Evolutionary conservation across 2,888 invertebrate species (phyloP).

Genomic region (Gryllus longicercus): DNA sequence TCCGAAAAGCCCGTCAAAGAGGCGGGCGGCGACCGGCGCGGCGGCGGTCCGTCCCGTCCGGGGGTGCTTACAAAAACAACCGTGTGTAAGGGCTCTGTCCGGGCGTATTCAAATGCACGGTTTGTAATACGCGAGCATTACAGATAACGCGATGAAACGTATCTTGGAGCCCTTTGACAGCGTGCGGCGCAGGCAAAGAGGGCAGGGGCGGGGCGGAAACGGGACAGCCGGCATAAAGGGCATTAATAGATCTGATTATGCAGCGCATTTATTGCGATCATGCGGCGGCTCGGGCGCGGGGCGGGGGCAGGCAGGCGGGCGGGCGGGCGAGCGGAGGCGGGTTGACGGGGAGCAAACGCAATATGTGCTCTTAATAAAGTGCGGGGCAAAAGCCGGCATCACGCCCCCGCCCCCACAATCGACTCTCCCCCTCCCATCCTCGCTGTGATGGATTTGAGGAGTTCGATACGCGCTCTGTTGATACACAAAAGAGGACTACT

Average conservation of each 20-base stretch:
- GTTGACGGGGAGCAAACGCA: not conserved
- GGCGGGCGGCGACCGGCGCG: not conserved
- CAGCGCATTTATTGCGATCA: not conserved
- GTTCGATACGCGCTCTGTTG: no score
- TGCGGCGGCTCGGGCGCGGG: not conserved
- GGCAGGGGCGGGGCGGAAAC: not conserved
- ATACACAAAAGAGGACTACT: no score
- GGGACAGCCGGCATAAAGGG: not conserved
- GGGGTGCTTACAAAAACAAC: not conserved
- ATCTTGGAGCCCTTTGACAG: slow-evolving; percentile 2
- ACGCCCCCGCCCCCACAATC: not conserved
- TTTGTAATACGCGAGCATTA: slow-evolving; percentile 5
- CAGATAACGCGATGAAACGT: slow-evolving; percentile 10
- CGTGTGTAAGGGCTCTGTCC: not conserved
- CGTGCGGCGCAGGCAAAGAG: not conserved
- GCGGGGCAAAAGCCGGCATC: not conserved
- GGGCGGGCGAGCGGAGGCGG: not conserved
- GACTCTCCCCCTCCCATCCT: no score
- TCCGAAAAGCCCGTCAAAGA: not conserved
- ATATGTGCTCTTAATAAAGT: not conserved
- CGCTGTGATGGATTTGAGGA: no score
- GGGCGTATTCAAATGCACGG: not conserved
- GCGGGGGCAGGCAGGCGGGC: not conserved
- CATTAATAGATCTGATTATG: slow-evolving; percentile 10
- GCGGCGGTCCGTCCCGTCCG: no score